Evolutionary conservation across 2,113 vertebrate genomes (phyloP).

Genomic region (Polypterus senegalus): DNA sequence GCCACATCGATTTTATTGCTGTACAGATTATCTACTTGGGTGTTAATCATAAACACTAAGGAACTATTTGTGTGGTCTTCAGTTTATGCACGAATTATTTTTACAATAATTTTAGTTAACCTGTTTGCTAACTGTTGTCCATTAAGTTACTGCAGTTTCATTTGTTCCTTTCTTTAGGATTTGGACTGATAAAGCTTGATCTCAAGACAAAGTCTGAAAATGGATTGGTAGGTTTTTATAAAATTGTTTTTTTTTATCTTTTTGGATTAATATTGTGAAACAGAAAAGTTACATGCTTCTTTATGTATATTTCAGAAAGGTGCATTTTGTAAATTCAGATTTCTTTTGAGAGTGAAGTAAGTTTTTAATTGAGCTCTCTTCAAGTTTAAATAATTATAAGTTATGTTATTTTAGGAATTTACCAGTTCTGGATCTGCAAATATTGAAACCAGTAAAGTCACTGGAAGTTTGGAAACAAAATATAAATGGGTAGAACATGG

Average conservation of each 20-base stretch:
- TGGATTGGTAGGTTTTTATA: conserved; percentile 73
- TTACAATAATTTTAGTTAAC: no score
- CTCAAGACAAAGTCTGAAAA: conserved; percentile 95
- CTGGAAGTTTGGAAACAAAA: conserved; percentile 89
- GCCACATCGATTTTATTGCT: no score
- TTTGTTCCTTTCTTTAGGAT: conserved; percentile 54
- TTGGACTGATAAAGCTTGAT: conserved; percentile 90
- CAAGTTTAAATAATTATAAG: not conserved
- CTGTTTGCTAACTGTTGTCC: no score
- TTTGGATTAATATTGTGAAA: not conserved
- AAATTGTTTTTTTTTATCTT: no score
- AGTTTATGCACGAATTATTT: no score
- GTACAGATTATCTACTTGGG: no score
- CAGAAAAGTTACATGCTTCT: not conserved
- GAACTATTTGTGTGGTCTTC: no score
- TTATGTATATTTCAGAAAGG: not conserved
- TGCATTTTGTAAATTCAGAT: not conserved
- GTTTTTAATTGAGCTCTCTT: not conserved
- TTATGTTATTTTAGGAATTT: conserved; percentile 65
- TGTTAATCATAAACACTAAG: no score
- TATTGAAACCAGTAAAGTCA: conserved; percentile 87
- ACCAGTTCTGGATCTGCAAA: conserved; percentile 89
- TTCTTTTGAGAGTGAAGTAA: not conserved
- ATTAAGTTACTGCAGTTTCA: no score
- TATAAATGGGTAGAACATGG: conserved; percentile 88